Conservation (phyloP, 2,113 vertebrate genomes). For the Dunckerocampus dactyliophorus region DNA sequence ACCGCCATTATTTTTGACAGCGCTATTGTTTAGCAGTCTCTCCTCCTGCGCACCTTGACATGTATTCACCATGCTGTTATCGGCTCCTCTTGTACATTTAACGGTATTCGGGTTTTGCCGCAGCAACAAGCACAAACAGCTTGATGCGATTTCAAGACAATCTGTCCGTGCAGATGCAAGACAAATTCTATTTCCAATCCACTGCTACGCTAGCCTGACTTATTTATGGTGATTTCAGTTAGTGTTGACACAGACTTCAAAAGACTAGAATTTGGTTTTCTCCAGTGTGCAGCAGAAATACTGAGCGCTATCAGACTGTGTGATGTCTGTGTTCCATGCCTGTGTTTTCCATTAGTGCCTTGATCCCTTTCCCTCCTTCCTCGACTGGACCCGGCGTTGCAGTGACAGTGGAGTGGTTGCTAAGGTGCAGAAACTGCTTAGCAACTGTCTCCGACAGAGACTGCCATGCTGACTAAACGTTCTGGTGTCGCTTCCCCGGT, state of each 20-base stretch:
- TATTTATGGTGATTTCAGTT: neutral
- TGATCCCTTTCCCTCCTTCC: slow-evolving; percentile 13
- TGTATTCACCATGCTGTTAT: too few species aligned
- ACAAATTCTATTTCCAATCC: neutral
- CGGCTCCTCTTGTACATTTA: too few species aligned
- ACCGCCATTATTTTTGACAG: too few species aligned
- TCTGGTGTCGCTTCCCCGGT: slow-evolving; percentile 64
- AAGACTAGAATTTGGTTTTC: neutral
- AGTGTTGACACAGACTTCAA: neutral
- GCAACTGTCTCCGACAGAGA: slow-evolving; percentile 69
- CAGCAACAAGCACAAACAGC: neutral
- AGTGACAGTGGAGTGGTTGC: slow-evolving; percentile 62
- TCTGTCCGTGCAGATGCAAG: neutral
- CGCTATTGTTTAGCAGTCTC: too few species aligned
- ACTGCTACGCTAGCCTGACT: neutral
- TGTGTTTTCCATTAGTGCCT: slow-evolving; percentile 24
- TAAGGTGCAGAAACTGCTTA: slow-evolving; percentile 75
- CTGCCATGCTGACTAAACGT: slow-evolving; percentile 64
- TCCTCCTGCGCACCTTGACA: too few species aligned
- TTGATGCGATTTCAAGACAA: neutral
- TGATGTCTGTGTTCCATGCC: slow-evolving; percentile 2
- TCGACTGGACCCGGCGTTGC: slow-evolving; percentile 23
- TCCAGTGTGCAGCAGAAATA: neutral
- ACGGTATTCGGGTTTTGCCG: neutral
- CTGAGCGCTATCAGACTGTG: neutral